These are phyloP conservation scores for Alligator sinensis DNA, from an alignment of 2,113 vertebrate species.

Conservation along the genomic window DNA sequence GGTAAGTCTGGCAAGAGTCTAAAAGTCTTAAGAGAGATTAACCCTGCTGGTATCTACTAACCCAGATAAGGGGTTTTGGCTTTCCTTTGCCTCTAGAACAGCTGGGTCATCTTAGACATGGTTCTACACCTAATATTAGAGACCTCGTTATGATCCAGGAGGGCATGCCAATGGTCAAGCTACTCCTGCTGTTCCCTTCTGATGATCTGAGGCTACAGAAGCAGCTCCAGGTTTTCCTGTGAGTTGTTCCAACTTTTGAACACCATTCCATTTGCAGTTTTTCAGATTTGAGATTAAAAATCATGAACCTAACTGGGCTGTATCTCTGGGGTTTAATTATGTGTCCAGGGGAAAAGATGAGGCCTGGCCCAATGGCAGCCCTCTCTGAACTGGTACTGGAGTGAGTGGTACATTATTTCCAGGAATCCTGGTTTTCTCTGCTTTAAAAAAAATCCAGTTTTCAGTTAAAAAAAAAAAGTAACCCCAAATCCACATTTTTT, in stretches of 20 bases:
- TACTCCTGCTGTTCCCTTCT: background rate
- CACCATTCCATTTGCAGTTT: rapidly evolving
- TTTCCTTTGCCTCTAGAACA: background rate
- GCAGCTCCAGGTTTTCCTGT: background rate
- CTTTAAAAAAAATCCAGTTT: too few species aligned
- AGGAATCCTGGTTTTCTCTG: too few species aligned
- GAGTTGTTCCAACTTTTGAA: background rate
- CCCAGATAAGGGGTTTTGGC: background rate
- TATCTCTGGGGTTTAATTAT: background rate
- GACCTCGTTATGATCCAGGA: background rate
- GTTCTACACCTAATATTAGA: too few species aligned
- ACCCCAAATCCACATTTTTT: too few species aligned
- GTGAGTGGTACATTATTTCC: background rate
- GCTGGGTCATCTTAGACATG: too few species aligned
- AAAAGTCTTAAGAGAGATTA: background rate
- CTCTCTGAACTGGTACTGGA: background rate
- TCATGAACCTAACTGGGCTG: background rate
- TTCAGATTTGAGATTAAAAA: background rate
- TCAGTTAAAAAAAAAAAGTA: too few species aligned
- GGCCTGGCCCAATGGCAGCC: background rate
- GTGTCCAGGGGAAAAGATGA: background rate
- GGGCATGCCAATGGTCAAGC: too few species aligned
- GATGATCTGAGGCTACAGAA: background rate
- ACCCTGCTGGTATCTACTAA: background rate
- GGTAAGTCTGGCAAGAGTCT: background rate